phyloP scores from a whole-genome alignment of 1,140 invertebrate species.

The Diachasmimorpha longicaudata region DNA sequence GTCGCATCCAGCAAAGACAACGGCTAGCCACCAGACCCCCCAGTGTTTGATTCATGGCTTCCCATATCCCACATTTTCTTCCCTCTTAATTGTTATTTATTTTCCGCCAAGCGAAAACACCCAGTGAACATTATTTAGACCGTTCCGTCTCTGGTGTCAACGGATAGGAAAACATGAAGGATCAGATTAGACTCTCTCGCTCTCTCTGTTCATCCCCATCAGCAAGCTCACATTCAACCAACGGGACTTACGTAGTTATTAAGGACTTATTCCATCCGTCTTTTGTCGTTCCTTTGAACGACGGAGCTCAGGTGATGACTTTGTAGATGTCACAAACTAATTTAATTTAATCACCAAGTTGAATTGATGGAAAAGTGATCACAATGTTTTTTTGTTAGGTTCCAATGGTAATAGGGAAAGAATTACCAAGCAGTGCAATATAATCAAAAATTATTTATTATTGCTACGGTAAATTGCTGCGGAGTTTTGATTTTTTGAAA shows the following conservation, averaged over 20 bases:
- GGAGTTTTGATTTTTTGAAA: too few relatives aligned
- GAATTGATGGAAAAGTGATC: too few relatives aligned
- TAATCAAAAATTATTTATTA: too few relatives aligned
- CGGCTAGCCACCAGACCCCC: neutral
- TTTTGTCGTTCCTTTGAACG: neutral
- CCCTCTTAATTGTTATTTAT: conserved; percentile 1
- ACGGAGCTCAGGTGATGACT: neutral
- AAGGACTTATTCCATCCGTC: neutral
- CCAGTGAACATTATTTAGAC: neutral
- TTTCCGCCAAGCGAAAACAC: neutral
- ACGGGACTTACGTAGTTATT: neutral
- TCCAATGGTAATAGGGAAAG: too few relatives aligned
- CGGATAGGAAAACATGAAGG: neutral
- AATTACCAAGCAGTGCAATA: too few relatives aligned
- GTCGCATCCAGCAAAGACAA: neutral
- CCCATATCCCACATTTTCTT: neutral
- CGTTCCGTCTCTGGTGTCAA: neutral
- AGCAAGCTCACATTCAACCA: neutral
- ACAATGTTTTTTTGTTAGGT: too few relatives aligned
- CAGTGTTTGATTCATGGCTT: neutral
- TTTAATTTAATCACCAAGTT: too few relatives aligned
- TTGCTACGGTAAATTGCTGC: too few relatives aligned
- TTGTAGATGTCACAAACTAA: too few relatives aligned
- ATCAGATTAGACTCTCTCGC: neutral
- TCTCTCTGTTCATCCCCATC: neutral